Conservation (phyloP, 2,888 invertebrate genomes). For the Hyppa rectilinea region DNA sequence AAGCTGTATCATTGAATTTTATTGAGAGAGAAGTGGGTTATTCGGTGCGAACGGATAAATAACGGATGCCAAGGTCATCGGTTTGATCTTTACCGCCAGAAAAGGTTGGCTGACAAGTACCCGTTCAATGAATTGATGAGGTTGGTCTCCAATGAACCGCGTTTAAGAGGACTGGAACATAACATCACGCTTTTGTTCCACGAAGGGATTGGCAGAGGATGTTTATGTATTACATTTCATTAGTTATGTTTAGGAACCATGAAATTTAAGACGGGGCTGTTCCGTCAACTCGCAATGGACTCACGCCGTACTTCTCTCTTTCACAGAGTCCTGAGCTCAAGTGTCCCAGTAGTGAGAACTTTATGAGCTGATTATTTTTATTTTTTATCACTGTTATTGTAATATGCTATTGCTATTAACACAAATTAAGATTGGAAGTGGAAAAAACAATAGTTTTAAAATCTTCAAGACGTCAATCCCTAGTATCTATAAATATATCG, state of each 20-base stretch:
- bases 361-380: too few species aligned
- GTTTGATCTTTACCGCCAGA: conserved; percentile 20
- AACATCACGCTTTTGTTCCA: neutral
- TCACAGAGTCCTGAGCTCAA: too few species aligned
- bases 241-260: neutral
- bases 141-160: conserved; percentile 21
- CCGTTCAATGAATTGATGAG: conserved; percentile 28
- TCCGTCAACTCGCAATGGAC: too few species aligned
- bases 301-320: too few species aligned
- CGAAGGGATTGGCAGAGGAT: neutral
- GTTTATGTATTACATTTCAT: neutral
- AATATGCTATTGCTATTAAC: too few species aligned
- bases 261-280: too few species aligned
- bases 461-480: neutral
- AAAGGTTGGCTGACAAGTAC: conserved; percentile 24
- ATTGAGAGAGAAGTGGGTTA: conserved; percentile 29
- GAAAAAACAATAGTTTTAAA: conserved; percentile 1
- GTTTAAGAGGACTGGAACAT: neutral
- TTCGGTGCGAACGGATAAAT: conserved; percentile 37
- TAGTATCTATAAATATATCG: conserved; percentile 41
- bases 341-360: too few species aligned
- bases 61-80: conserved; percentile 38
- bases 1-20: conserved; percentile 27
- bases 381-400: too few species aligned
- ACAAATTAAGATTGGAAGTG: neutral